These are phyloP conservation scores for Congeria kusceri DNA, from an alignment of 2,888 invertebrate genomes.

Conservation along the genomic window DNA sequence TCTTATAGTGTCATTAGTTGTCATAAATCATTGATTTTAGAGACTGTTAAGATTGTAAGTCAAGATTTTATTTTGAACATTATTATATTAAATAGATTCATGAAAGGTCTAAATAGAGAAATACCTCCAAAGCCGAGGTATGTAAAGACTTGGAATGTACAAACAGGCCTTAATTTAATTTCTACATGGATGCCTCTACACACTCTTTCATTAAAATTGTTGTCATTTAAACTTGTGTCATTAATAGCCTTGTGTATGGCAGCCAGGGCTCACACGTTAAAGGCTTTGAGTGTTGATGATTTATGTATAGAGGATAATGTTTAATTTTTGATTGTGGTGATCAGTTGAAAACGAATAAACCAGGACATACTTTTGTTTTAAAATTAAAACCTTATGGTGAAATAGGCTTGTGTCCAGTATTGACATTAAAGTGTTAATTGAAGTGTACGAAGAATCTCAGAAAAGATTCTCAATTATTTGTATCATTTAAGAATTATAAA, in stretches of 20 bases:
- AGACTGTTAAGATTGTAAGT: slow-evolving; percentile 32
- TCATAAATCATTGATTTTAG: slow-evolving; percentile 35
- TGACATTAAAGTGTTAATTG: too few species aligned
- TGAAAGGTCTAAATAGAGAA: slow-evolving; percentile 35
- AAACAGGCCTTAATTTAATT: slow-evolving; percentile 16
- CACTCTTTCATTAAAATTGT: slow-evolving; percentile 11
- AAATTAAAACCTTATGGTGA: too few species aligned
- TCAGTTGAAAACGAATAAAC: slow-evolving; percentile 7
- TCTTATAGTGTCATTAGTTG: slow-evolving; percentile 37
- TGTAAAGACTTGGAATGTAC: slow-evolving; percentile 35
- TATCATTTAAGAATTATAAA: slow-evolving; percentile 40
- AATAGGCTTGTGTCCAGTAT: too few species aligned
- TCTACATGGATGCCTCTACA: slow-evolving; percentile 4
- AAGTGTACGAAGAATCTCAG: slow-evolving; percentile 1
- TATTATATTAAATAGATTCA: slow-evolving; percentile 26
- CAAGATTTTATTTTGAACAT: background rate
- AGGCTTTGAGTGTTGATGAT: slow-evolving; percentile 1
- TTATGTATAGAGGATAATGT: slow-evolving; percentile 10
- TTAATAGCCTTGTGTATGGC: slow-evolving; percentile 23
- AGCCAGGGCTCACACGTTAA: slow-evolving; percentile 31
- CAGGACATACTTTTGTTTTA: slow-evolving; percentile 11
- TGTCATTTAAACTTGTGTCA: slow-evolving; percentile 33
- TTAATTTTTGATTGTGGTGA: slow-evolving; percentile 7
- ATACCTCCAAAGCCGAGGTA: slow-evolving; percentile 39
- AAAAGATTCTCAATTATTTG: slow-evolving; percentile 8